phyloP scores from a whole-genome alignment of 2,113 vertebrate genomes.

The Passer montanus region DNA sequence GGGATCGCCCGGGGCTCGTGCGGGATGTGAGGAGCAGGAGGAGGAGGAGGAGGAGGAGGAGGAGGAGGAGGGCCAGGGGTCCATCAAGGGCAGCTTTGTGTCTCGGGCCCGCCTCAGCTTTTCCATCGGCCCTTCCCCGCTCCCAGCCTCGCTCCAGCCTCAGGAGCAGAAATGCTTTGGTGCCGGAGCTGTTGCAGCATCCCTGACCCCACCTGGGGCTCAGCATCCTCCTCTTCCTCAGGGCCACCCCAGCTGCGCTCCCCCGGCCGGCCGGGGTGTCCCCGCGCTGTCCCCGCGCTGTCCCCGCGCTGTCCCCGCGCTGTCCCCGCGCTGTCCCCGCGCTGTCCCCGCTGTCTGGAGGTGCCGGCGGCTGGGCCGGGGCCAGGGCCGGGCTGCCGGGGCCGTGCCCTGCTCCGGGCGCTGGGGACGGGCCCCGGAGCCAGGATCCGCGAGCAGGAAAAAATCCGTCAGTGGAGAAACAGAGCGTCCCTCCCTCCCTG shows the following conservation, averaged over 20 bases:
- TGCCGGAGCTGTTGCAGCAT: background rate
- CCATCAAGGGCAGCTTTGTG: conserved; percentile 43
- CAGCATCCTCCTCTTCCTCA: background rate
- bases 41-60: background rate
- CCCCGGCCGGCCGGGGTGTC: background rate
- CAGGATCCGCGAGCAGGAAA: conserved; percentile 19
- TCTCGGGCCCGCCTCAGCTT: background rate
- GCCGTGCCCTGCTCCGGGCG: background rate
- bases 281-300: background rate
- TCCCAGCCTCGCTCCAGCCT: background rate
- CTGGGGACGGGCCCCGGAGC: background rate
- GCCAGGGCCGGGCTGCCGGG: background rate
- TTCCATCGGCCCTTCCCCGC: background rate
- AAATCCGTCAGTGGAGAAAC: conserved; percentile 22
- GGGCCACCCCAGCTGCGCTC: too few species aligned
- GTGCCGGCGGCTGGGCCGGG: background rate
- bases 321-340: too few species aligned
- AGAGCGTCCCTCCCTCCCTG: background rate
- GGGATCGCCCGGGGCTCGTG: background rate
- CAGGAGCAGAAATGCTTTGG: background rate
- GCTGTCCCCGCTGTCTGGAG: background rate
- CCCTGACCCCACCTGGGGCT: background rate
- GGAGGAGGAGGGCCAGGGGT: background rate
- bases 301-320: too few species aligned
- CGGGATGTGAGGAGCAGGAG: background rate